Evolutionary conservation across 2,113 vertebrate genomes (phyloP), one percentile per base, ranked within the genome.

Genomic region (Channa maculata): DNA sequence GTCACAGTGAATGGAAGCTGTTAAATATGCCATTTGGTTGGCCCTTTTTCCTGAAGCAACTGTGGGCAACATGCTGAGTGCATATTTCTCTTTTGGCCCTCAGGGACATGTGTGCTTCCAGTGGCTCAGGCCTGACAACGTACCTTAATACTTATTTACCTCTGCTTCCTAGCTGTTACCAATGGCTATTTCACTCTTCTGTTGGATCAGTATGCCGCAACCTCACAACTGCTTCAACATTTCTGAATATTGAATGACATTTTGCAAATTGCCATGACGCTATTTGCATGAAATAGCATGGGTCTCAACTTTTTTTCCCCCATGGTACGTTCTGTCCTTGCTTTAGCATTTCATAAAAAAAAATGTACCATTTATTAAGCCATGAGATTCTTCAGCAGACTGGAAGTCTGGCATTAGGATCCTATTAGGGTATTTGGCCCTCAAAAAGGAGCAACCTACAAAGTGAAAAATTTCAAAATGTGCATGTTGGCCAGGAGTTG

Each of bases 21-120:
- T 75, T 86, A 88, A 88, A 83, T 85, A 79, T 65, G 77, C 75
- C 85, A 79, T 88, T 82, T 88, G 61, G 68, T 58, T 4, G 45
- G 58, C 41, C 38, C 54, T 55, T 67, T 77, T 62, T 45, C 65
- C 70, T 46, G 24, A 74, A 77, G 74, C 57, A 15, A 72, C 43
- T 54, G 49, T 39, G 39, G 54, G 68, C 64, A 49, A 71, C 83
- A 80, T 38, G 66, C 75, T 81, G 80, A 61, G 79, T 37, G 65
- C 69, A 79, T 77, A 74, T 71, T 70, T 83, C 63, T 75, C 36
- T 70, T 61, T 59, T 62, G 61, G 61, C 65, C 79, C 53, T 37
- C 38, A 53, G 65, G 52, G 44, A 74, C 44, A 59, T 0, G 11
- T 53, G 14, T 59, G 43, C 46, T 41, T 78, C 60, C 41, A 36